Evolutionary conservation across 1,140 invertebrate species (phyloP).

Genomic region (Drosophila takahashii): DNA sequence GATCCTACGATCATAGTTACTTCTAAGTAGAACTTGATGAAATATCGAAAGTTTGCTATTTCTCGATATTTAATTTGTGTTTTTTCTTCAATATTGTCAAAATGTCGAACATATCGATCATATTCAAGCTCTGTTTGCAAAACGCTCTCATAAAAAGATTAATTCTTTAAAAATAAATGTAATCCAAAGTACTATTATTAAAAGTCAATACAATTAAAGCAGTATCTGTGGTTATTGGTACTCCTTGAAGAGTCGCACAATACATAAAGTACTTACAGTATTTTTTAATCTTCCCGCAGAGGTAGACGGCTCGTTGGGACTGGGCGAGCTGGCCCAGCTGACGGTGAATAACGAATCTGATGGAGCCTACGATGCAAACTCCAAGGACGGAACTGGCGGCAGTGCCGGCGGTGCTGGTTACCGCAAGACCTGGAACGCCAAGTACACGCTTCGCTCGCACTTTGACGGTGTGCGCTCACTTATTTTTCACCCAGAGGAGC

Average conservation of each 20-base stretch:
- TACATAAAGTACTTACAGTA: not conserved
- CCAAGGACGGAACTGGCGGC: slow-evolving; percentile 90
- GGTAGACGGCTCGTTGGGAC: slow-evolving; percentile 92
- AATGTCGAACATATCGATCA: no score
- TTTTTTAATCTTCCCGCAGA: slow-evolving; percentile 86
- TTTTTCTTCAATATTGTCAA: no score
- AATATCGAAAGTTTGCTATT: no score
- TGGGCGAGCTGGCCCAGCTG: slow-evolving; percentile 97
- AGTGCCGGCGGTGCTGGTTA: slow-evolving; percentile 87
- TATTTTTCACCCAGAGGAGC: slow-evolving; percentile 98
- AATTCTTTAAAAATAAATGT: no score
- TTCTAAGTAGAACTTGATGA: no score
- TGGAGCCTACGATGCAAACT: slow-evolving; percentile 93
- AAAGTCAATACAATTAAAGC: not conserved
- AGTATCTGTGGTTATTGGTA: not conserved
- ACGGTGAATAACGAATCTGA: slow-evolving; percentile 99
- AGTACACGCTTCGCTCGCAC: slow-evolving; percentile 98
- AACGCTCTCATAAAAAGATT: no score
- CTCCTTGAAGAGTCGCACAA: slow-evolving; percentile 10
- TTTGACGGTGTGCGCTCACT: slow-evolving; percentile 98
- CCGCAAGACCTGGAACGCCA: slow-evolving; percentile 99
- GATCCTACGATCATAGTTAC: no score
- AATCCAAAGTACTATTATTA: no score
- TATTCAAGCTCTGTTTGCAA: no score
- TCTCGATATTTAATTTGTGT: no score